Percentiles rank a stretch among this genome's conserved stretches.
Conservation (phyloP, 2,888 invertebrate genomes). For the Tetranychus piercei region DNA sequence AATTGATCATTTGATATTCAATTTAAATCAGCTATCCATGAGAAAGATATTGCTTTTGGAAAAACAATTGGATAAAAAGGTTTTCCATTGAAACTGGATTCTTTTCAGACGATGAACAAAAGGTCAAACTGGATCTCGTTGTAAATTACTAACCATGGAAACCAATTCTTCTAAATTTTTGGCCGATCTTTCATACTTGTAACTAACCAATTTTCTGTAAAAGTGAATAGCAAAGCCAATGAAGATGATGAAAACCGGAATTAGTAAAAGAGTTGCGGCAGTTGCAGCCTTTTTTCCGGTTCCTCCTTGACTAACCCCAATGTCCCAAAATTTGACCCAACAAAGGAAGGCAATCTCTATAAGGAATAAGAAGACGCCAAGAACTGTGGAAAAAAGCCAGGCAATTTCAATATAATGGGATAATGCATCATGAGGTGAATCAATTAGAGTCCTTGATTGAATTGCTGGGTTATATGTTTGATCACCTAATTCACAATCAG, state of each 20-base stretch:
- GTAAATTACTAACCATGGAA: constrained; percentile 21
- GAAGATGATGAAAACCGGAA: constrained; percentile 68
- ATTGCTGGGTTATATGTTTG: neutral
- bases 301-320: neutral
- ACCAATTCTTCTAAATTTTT: constrained; percentile 30
- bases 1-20: no score
- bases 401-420: constrained; percentile 60
- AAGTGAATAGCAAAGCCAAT: constrained; percentile 44
- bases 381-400: constrained; percentile 81
- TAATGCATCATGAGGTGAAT: constrained; percentile 37
- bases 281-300: constrained; percentile 41
- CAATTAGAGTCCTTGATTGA: constrained; percentile 24
- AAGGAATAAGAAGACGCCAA: constrained; percentile 65
- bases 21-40: no score
- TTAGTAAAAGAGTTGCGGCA: constrained; percentile 64
- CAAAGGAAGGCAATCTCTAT: constrained; percentile 77
- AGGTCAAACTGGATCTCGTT: neutral
- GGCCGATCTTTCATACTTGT: constrained; percentile 28
- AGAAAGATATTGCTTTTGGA: no score
- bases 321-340: constrained; percentile 71
- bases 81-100: no score
- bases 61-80: no score
- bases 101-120: no score
- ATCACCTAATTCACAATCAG: constrained; percentile 32
- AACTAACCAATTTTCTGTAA: constrained; percentile 18